Conservation (phyloP, 2,113 vertebrate genomes). For the Syngnathoides biaculeatus region DNA sequence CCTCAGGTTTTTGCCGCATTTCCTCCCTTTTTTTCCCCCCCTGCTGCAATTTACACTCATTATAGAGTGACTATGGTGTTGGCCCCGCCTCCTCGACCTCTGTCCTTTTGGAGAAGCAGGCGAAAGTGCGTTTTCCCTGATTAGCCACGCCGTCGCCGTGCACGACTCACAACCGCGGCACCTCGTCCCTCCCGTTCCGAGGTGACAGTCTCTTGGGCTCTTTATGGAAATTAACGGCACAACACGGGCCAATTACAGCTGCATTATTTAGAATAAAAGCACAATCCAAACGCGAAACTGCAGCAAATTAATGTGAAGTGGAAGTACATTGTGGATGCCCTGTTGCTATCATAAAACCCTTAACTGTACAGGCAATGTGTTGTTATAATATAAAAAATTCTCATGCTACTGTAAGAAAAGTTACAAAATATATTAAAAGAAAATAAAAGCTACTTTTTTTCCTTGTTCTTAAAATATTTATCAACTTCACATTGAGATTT, state of each 20-base stretch:
- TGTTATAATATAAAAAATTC: not conserved
- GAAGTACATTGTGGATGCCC: constrained; percentile 44
- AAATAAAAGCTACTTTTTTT: too few species aligned
- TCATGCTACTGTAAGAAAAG: not conserved
- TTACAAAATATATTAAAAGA: not conserved
- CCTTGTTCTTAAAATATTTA: too few species aligned
- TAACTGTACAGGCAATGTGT: not conserved
- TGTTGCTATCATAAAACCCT: not conserved
- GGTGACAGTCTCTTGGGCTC: constrained; percentile 69
- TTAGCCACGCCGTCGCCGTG: constrained; percentile 65
- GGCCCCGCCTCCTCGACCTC: constrained; percentile 73
- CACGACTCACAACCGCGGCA: constrained; percentile 48
- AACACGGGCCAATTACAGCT: constrained; percentile 76
- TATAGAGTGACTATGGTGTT: constrained; percentile 70
- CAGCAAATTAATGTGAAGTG: constrained; percentile 68
- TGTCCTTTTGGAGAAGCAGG: constrained; percentile 62
- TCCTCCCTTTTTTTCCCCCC: constrained; percentile 23
- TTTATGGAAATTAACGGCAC: constrained; percentile 79
- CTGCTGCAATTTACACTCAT: constrained; percentile 75
- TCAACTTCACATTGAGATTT: too few species aligned
- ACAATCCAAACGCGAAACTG: constrained; percentile 58
- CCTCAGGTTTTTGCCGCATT: constrained; percentile 49
- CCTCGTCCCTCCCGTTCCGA: constrained; percentile 61
- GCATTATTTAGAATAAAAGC: constrained; percentile 68
- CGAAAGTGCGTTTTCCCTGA: constrained; percentile 70